Percentiles rank a stretch among this genome's conserved stretches.
Evolutionary conservation across 1,140 invertebrate species (phyloP).

Genomic region (Tetraneura akinire): DNA sequence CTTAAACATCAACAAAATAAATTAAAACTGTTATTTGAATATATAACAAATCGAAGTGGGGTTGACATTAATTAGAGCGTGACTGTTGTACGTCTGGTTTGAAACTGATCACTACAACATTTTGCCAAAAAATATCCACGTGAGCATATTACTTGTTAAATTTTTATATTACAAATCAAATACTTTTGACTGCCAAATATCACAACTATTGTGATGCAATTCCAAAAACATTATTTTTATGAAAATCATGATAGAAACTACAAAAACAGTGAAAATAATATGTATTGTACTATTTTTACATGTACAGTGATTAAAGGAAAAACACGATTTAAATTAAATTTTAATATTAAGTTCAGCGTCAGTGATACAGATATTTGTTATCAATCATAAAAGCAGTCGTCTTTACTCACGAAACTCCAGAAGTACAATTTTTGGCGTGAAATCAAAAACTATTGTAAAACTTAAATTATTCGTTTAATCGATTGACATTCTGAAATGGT

Average conservation of each 20-base stretch:
- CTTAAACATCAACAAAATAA: not conserved
- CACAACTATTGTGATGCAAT: too few species aligned
- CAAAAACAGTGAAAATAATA: too few species aligned
- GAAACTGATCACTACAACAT: not conserved
- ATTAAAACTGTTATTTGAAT: not conserved
- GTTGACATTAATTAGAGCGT: conserved; percentile 3
- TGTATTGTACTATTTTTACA: too few species aligned
- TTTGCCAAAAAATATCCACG: not conserved
- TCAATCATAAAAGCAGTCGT: not conserved
- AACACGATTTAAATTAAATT: too few species aligned
- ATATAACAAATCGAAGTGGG: not conserved
- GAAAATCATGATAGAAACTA: too few species aligned
- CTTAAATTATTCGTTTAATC: not conserved
- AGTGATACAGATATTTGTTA: not conserved
- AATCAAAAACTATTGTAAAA: conserved; percentile 4
- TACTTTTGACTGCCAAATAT: too few species aligned
- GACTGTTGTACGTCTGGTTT: not conserved
- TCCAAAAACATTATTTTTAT: too few species aligned
- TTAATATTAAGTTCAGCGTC: too few species aligned
- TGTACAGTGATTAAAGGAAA: too few species aligned
- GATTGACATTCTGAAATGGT: too few species aligned
- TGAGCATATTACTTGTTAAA: too few species aligned
- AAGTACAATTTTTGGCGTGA: not conserved
- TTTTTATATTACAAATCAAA: too few species aligned
- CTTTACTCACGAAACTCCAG: conserved; percentile 9